Evolutionary conservation across 2,888 invertebrate genomes (phyloP), one percentile per base, ranked within the genome.

Genomic region (Drosophila putrida): DNA sequence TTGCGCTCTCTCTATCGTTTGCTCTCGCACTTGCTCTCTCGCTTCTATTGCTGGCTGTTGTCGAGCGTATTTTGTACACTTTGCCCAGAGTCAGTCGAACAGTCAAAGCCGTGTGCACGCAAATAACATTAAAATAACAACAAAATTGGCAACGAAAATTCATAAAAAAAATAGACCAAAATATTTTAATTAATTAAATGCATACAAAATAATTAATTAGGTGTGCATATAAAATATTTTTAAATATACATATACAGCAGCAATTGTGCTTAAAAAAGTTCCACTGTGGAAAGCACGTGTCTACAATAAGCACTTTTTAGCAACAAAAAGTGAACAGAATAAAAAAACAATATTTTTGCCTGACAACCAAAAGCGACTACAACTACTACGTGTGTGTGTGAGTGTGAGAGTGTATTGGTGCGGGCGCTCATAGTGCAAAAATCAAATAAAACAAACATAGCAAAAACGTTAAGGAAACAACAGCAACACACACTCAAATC

Each of bases 401-500:
- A 72, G 61, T 54, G 36, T 59, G 31, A 50, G 50, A 59, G 61
- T 74, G 74, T 74, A 51, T 65, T 44, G 36, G 64, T 77, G 64
- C 61, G 60, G 33, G 35, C 57, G 78, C 57, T 83, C 82, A 80
- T 83, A 78, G 88, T 82, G 82, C 80, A 87, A 82, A 87, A 82
- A 85, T 62, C 81, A 71, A 58, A 49, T 20, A 57, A 51, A 60
- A 49, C 27, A 50, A 59, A 58, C 28, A 20, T 2, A 55, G 49
- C 58, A 35, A 50, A 47, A 55, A 39, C 58, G 57, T 57, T 59
- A 61, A 62, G 55, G 50, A 64, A 71, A 47, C 55, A 58, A 20
- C 20, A 20, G 20, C 50, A 71, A 64, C 25, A 49, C 13, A 54
- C 36, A 53, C 28, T 25, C 53, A 71, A 83, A 83, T 83, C 83